Percentiles rank a stretch among this genome's conserved stretches.
Conservation (phyloP, 2,113 vertebrate genomes). For the Prinia subflava region DNA sequence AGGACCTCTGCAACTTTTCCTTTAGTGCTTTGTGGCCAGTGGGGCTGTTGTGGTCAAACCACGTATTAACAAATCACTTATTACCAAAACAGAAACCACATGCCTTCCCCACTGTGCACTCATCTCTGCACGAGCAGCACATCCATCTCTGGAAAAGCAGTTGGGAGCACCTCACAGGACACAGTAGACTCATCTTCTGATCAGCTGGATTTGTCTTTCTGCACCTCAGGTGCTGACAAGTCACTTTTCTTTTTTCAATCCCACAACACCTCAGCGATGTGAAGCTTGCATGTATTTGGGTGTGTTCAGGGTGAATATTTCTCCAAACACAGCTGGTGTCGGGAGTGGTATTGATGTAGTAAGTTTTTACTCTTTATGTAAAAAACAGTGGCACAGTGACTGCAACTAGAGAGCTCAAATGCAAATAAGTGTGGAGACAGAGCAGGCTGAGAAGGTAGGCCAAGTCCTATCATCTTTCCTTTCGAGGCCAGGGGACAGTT, state of each 20-base stretch:
- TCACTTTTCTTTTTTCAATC: not conserved
- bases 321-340: not conserved
- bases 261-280: not conserved
- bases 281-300: not conserved
- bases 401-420: not conserved
- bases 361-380: not conserved
- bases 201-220: not conserved
- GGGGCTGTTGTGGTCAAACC: not conserved
- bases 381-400: not conserved
- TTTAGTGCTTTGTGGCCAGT: not conserved
- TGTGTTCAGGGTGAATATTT: not conserved
- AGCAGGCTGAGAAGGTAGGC: not conserved
- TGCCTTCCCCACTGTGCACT: not conserved
- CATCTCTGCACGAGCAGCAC: not conserved
- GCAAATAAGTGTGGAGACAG: not conserved
- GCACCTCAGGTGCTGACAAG: not conserved
- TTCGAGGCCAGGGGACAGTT: not conserved
- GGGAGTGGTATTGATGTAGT: not conserved
- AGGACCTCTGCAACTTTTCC: not conserved
- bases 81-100: not conserved
- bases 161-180: not conserved
- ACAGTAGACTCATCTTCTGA: not conserved
- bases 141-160: not conserved
- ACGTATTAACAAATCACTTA: not conserved
- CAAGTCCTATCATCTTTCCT: not conserved